Evolutionary conservation across 2,113 vertebrate genomes (phyloP).

Genomic region (Rhinichthys klamathensis): DNA sequence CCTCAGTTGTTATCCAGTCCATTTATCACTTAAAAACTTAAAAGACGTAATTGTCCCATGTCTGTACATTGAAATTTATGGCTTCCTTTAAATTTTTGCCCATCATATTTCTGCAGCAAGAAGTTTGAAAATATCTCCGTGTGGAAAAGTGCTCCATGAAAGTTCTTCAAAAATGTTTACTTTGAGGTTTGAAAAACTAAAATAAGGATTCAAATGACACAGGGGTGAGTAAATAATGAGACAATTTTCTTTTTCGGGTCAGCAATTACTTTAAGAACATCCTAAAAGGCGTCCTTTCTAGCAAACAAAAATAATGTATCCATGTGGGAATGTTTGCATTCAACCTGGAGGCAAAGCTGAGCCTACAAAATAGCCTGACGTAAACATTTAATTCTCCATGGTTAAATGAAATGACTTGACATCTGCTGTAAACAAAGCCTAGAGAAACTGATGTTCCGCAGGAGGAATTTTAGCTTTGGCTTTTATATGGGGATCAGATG

Average conservation of each 20-base stretch:
- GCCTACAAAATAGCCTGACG: background rate
- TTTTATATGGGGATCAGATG: constrained; percentile 6
- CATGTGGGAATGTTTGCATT: constrained; percentile 1
- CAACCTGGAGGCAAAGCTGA: constrained; percentile 31
- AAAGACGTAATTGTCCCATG: background rate
- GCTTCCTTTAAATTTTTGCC: background rate
- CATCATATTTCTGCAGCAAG: too few species aligned
- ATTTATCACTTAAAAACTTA: too few species aligned
- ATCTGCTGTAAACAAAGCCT: constrained; percentile 21
- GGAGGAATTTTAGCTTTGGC: background rate
- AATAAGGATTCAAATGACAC: background rate
- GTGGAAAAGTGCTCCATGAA: background rate
- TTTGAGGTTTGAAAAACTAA: too few species aligned
- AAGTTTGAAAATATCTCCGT: background rate
- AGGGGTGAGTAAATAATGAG: background rate
- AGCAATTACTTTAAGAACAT: background rate
- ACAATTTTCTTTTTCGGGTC: background rate
- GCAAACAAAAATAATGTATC: background rate
- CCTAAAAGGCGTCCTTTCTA: background rate
- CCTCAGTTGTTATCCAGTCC: too few species aligned
- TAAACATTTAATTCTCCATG: constrained; percentile 16
- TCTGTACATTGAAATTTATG: background rate
- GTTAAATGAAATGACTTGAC: constrained; percentile 19
- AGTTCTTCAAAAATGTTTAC: too few species aligned
- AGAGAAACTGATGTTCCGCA: constrained; percentile 17